These are phyloP conservation scores for Edolisoma coerulescens DNA, from an alignment of 2,113 vertebrate species.

Conservation along the genomic window DNA sequence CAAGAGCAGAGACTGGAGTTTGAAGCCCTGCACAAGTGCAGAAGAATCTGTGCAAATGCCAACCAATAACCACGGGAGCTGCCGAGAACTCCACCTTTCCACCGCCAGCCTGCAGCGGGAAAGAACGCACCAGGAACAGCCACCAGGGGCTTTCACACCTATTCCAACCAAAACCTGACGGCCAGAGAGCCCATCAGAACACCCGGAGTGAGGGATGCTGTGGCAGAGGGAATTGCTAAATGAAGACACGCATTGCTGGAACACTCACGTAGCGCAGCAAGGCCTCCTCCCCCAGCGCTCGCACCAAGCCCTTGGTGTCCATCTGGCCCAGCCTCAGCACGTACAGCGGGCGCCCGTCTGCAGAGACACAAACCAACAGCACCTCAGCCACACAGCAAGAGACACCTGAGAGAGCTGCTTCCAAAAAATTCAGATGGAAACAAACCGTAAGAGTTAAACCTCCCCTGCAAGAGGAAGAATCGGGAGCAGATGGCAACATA, in stretches of 20 bases:
- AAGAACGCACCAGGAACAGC: not conserved
- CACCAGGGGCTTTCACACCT: not conserved
- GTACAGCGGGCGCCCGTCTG: conserved; percentile 93
- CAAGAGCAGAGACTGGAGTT: not conserved
- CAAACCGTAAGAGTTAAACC: not conserved
- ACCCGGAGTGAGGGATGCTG: not conserved
- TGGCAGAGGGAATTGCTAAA: not conserved
- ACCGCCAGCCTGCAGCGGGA: not conserved
- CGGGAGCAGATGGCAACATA: not conserved
- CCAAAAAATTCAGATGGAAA: not conserved
- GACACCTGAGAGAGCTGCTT: not conserved
- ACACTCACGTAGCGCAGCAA: conserved; percentile 89
- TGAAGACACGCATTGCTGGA: too few species aligned
- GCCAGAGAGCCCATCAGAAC: not conserved
- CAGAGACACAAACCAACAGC: not conserved
- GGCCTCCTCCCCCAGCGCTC: conserved; percentile 89
- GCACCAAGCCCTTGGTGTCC: conserved; percentile 95
- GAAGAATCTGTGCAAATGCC: not conserved
- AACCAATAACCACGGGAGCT: not conserved
- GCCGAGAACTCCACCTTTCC: not conserved
- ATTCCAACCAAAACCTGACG: not conserved
- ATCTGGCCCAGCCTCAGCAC: conserved; percentile 93
- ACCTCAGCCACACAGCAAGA: not conserved
- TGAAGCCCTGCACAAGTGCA: not conserved
- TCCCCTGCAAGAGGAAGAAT: not conserved